Base-by-base conservation (phyloP, 1,140 invertebrate species). In the Mactra quadrangularis region DNA sequence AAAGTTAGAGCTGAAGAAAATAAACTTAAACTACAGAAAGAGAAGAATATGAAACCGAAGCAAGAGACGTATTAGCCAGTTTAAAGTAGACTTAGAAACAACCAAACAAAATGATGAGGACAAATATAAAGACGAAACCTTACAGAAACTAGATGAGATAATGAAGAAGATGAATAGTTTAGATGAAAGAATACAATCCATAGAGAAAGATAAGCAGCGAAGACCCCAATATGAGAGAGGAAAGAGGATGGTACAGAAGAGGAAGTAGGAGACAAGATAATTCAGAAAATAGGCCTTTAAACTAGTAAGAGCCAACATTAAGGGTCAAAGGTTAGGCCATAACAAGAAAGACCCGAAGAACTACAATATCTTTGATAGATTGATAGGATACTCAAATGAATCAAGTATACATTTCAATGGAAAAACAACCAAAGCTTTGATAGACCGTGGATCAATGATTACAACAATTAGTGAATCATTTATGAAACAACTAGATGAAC, bases 401-500 rank as follows among this genome's bases (percentile, higher is more conserved):
- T 22, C 41, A 4, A 17, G 41, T 31, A 41, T 71, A 3, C 1
- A 6, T 22, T n/a, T 71, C 11, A 47, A 71, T 52, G 66, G 41
- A 19, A n/a, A 41, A 50, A 6, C 4, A n/a, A 71, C 45, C 7
- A 71, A 3, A 6, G 66, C 66, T 3, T 25, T 71, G 6, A 71
- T 71, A 27, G 66, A 71, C 50, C 6, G 66, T 71, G 41, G 66
- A 52, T 71, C 66, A 7, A 47, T 27, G 47, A 27, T 71, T 17
- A 52, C 66, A 17, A 50, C 47, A 27, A 31, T 50, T 6, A 50
- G 66, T 17, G n/a, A 52, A 31, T 6, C 4, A 7, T 62, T 62
- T 62, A 7, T 13, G 7, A 17, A 31, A 31, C 4, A 7, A 9
- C 11, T 62, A 4, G 11, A 62, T 7, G 9, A 7, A 31, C 15